Base-by-base conservation (phyloP, 2,888 invertebrate species). In the Xylota segnis region DNA sequence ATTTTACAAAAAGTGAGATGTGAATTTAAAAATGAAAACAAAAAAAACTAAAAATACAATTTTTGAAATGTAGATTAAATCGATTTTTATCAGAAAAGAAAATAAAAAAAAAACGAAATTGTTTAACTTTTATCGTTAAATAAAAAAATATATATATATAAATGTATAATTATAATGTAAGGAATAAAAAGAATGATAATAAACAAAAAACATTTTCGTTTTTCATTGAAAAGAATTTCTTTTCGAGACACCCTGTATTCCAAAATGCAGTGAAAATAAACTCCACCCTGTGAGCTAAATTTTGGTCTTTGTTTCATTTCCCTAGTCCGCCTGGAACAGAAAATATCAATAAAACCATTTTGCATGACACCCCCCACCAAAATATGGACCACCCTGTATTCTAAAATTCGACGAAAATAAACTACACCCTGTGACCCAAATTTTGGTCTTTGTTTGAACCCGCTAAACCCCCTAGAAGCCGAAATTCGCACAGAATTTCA, bases 101-200 rank as follows among this genome's bases (percentile, higher is more conserved):
- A 61, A 12, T 5, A 58, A 9, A 34, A 14, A n/a, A 16, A 54
- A 86, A 43, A 86, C 34, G n/a, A 37, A 82, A 72, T 68, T 82
- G 84, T 84, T 81, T 84, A 81, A 84, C 79, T 74, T 83, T 72
- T 58, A 83, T 14, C 77, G 83, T 83, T 83, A 79, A 79, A 84
- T 84, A 79, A 81, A 82, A 76, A 61, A n/a, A n/a, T n/a, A 65
- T 59, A 74, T 56, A 72, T 72, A 79, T 74, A 74, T 68, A 72
- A 68, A 76, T 86, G 82, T 86, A 72, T 76, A 86, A 86, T 82
- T 81, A 58, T 75, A 82, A 75, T 61, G 18, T 86, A 77, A 86
- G 79, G 47, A 82, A 86, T 86, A 77, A 86, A 79, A 86, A 74
- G 65, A 81, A 83, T 72, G 68, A 70, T 79, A 83, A 78, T 43